Conservation (phyloP, 2,113 vertebrate species). For the Cheilinus undulatus region DNA sequence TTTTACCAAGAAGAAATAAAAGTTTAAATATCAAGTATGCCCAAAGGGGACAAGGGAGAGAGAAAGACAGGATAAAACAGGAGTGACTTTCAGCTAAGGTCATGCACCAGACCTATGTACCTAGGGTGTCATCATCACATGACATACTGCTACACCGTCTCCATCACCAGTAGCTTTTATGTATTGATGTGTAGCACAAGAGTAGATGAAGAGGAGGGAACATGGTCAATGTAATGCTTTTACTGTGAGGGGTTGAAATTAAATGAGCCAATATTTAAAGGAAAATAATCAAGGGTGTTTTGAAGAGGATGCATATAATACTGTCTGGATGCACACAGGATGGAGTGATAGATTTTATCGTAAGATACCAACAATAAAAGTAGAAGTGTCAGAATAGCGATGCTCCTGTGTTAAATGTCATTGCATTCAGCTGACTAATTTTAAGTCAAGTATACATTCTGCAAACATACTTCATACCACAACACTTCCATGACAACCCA, state of each 20-base stretch:
- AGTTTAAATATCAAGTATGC: background rate
- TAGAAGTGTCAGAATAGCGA: no score
- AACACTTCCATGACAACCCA: no score
- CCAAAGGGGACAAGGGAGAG: no score
- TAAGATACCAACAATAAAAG: no score
- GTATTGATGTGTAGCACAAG: background rate
- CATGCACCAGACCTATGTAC: background rate
- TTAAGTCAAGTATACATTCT: no score
- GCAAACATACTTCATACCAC: no score
- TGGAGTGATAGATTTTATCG: no score
- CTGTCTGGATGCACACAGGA: no score
- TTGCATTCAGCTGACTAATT: no score
- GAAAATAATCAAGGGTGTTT: constrained; percentile 10
- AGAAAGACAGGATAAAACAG: background rate
- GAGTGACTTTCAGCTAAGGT: constrained; percentile 40
- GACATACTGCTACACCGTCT: background rate
- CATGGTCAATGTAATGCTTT: constrained; percentile 20
- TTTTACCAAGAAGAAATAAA: background rate
- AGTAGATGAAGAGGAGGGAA: background rate
- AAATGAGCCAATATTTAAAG: background rate
- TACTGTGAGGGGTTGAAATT: background rate
- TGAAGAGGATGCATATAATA: background rate
- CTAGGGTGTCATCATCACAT: constrained; percentile 24
- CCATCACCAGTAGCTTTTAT: background rate
- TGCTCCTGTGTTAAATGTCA: no score